Conservation (phyloP, 2,888 invertebrate species). For the Andrena dorsata region DNA sequence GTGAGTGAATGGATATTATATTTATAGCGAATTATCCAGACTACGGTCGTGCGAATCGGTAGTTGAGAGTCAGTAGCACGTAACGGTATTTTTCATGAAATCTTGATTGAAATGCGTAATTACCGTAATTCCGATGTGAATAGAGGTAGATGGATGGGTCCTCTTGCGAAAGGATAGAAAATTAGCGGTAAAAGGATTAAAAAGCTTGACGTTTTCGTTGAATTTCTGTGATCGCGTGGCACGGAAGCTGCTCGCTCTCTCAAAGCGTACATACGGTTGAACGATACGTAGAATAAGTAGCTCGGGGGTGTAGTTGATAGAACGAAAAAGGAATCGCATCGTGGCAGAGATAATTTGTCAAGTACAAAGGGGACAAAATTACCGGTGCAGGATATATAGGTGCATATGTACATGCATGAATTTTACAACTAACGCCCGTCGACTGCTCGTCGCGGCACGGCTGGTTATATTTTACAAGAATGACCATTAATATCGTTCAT, state of each 20-base stretch:
- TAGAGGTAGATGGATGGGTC: background rate
- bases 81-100: background rate
- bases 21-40: background rate
- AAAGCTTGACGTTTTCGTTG: background rate
- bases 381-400: slow-evolving; percentile 50
- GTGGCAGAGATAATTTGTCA: slow-evolving; percentile 53
- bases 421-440: slow-evolving; percentile 49
- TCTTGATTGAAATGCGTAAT: background rate
- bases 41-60: slow-evolving; percentile 3
- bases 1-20: too few relatives aligned
- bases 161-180: background rate
- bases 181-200: background rate
- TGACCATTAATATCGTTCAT: slow-evolving; percentile 66
- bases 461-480: slow-evolving; percentile 57
- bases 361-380: slow-evolving; percentile 54
- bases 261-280: slow-evolving; percentile 12
- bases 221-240: slow-evolving; percentile 1
- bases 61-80: background rate
- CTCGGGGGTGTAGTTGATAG: slow-evolving; percentile 34
- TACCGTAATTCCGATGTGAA: background rate
- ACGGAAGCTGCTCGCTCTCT: background rate
- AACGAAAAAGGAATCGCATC: slow-evolving; percentile 52
- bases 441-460: slow-evolving; percentile 43
- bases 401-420: slow-evolving; percentile 25
- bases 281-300: slow-evolving; percentile 39